A percentile compares a stretch with the other conserved stretches of the same genome.
Conservation (phyloP, 2,888 invertebrate species). For the Calliscelio sp. region DNA sequence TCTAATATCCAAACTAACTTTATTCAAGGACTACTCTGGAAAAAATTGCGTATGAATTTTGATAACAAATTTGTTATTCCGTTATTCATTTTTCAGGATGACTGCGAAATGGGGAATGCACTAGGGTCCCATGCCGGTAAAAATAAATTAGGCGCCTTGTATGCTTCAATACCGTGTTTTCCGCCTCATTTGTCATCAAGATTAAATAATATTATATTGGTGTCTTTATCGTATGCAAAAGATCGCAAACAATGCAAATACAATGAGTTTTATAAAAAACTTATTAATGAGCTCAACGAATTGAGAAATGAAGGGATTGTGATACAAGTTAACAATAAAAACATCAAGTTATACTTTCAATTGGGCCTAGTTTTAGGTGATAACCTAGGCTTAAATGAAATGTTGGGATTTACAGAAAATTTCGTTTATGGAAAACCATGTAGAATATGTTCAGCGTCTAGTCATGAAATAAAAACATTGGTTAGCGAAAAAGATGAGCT, state of each 20-base stretch:
- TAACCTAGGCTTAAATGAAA: slow-evolving; percentile 48
- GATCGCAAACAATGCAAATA: slow-evolving; percentile 43
- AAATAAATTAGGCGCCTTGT: slow-evolving; percentile 52
- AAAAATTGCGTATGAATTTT: slow-evolving; percentile 2
- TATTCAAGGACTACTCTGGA: slow-evolving; percentile 14
- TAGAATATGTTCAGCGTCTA: slow-evolving; percentile 36
- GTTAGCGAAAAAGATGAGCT: slow-evolving; percentile 7
- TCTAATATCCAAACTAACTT: slow-evolving; percentile 17
- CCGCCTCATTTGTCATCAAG: slow-evolving; percentile 25
- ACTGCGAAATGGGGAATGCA: slow-evolving; percentile 42
- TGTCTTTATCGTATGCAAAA: slow-evolving; percentile 31
- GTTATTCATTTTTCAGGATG: slow-evolving; percentile 35
- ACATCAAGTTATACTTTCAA: slow-evolving; percentile 42
- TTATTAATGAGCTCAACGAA: slow-evolving; percentile 52
- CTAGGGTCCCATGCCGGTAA: slow-evolving; percentile 47
- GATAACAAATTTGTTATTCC: slow-evolving; percentile 28
- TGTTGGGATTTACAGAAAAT: slow-evolving; percentile 49
- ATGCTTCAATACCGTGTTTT: slow-evolving; percentile 42
- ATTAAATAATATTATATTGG: slow-evolving; percentile 48
- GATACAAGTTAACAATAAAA: slow-evolving; percentile 29
- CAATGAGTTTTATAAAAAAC: slow-evolving; percentile 17
- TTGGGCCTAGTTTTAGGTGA: slow-evolving; percentile 38
- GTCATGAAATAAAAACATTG: slow-evolving; percentile 12
- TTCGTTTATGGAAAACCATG: slow-evolving; percentile 44
- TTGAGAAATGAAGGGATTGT: slow-evolving; percentile 37